Conservation (phyloP, 2,888 invertebrate species). For the Plebejus anna region DNA sequence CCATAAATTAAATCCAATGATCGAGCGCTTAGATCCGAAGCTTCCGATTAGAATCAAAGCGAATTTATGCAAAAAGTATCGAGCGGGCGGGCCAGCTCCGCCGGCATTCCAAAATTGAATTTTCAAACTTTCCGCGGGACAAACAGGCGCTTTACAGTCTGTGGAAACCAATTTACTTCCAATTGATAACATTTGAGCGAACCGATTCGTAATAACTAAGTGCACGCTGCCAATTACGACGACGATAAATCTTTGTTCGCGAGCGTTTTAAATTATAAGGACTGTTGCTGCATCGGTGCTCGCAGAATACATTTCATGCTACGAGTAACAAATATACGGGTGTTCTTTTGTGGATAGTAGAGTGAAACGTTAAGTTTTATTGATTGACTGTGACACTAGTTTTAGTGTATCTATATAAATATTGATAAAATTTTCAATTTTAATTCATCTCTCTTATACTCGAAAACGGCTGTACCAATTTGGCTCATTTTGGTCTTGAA, state of each 20-base stretch:
- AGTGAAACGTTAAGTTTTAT: too few relatives aligned
- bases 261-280: neutral
- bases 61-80: conserved; percentile 76
- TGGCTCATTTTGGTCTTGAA: too few relatives aligned
- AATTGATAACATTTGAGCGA: conserved; percentile 63
- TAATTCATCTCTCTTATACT: too few relatives aligned
- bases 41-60: conserved; percentile 60
- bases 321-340: neutral
- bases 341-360: neutral
- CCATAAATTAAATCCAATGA: conserved; percentile 15
- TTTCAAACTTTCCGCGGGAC: conserved; percentile 72
- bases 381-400: too few relatives aligned
- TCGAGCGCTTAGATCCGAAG: conserved; percentile 41
- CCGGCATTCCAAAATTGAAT: conserved; percentile 70
- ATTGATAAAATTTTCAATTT: too few relatives aligned
- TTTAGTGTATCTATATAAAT: too few relatives aligned
- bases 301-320: neutral
- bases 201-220: conserved; percentile 51
- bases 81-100: conserved; percentile 70
- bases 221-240: conserved; percentile 38
- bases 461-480: too few relatives aligned
- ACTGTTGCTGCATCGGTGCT: neutral
- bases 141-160: conserved; percentile 74
- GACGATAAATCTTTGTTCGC: conserved; percentile 32
- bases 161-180: conserved; percentile 73